A percentile compares a stretch with the other conserved stretches of the same genome.
These are phyloP conservation scores for Actinia tenebrosa DNA, from an alignment of 64 coral and sea anemone species.

Conservation along the genomic window DNA sequence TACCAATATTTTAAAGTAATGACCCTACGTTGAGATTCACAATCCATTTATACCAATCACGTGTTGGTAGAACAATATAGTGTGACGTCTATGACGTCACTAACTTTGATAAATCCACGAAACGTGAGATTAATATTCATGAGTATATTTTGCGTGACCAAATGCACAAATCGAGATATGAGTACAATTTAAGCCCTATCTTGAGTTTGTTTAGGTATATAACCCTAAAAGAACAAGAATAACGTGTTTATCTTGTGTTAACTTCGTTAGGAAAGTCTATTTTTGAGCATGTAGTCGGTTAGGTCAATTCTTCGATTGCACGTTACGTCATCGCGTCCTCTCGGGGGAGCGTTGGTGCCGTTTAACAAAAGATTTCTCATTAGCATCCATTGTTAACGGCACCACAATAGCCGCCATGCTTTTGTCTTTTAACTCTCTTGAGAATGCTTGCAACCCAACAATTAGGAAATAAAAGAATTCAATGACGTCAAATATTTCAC, in stretches of 20 bases:
- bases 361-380: too few relatives aligned
- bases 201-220: background rate
- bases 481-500: background rate
- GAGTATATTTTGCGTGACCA: background rate
- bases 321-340: too few relatives aligned
- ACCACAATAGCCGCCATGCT: too few relatives aligned
- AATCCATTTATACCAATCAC: background rate
- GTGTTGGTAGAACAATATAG: background rate
- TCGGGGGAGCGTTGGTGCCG: too few relatives aligned
- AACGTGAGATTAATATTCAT: slow-evolving; percentile 9
- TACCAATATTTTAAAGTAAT: background rate
- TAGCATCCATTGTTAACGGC: too few relatives aligned
- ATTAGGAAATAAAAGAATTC: background rate
- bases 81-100: background rate
- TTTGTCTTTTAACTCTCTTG: too few relatives aligned
- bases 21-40: too few relatives aligned
- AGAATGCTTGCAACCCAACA: too few relatives aligned
- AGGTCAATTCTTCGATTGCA: background rate
- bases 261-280: background rate
- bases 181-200: background rate
- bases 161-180: background rate
- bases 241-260: background rate
- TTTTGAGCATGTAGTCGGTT: background rate
- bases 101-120: background rate
- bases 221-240: background rate